Conservation (phyloP, 2,113 vertebrate genomes). For the Hippocampus barbouri region DNA sequence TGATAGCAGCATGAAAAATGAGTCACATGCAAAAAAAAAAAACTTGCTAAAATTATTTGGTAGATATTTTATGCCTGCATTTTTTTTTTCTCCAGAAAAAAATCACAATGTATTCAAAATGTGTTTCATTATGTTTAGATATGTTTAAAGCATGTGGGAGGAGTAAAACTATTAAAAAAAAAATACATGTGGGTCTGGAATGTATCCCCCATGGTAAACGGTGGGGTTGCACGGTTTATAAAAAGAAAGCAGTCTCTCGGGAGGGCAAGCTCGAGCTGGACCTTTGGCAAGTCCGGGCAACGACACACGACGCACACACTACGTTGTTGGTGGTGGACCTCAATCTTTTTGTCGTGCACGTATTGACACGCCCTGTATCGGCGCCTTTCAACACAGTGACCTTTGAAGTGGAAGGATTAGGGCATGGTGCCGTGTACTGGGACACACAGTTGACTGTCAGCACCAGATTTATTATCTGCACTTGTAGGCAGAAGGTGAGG, state of each 20-base stretch:
- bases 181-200: no score
- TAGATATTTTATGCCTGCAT: no score
- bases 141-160: no score
- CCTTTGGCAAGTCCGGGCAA: constrained; percentile 41
- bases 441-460: constrained; percentile 52
- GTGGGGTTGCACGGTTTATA: no score
- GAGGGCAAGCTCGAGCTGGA: constrained; percentile 25
- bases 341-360: constrained; percentile 38
- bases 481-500: constrained; percentile 43
- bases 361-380: constrained; percentile 41
- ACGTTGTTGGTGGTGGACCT: constrained; percentile 29
- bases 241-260: no score
- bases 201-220: no score
- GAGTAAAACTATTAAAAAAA: background rate
- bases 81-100: no score
- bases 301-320: constrained; percentile 7
- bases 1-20: constrained; percentile 4
- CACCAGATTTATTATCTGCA: constrained; percentile 57
- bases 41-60: background rate
- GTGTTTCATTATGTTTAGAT: no score
- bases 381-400: constrained; percentile 41
- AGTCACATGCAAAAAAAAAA: constrained; percentile 7
- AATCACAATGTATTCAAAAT: no score
- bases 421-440: constrained; percentile 8
- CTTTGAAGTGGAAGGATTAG: constrained; percentile 58